phyloP scores from a whole-genome alignment of 2,113 vertebrate species.

The Phalacrocorax aristotelis region DNA sequence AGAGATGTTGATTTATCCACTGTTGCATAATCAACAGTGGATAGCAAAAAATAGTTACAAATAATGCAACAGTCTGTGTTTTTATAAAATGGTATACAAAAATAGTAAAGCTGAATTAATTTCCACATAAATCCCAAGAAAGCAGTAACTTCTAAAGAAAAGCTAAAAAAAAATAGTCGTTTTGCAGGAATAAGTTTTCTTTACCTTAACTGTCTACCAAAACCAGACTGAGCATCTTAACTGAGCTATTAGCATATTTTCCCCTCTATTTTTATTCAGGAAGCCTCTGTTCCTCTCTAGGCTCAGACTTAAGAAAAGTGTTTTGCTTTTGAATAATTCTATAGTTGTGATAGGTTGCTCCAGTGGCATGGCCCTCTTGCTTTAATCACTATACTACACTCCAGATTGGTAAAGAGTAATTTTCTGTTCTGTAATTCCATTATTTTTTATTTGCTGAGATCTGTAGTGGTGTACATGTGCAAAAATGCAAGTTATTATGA shows the following conservation, averaged over 20 bases:
- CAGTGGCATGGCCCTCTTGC: not conserved
- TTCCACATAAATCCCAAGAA: not conserved
- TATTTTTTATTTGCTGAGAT: not conserved
- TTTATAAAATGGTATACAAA: not conserved
- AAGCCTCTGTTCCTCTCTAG: not conserved
- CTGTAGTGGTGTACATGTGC: not conserved
- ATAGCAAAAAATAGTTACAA: not conserved
- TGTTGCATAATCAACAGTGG: not conserved
- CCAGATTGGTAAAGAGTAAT: not conserved
- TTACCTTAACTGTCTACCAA: not conserved
- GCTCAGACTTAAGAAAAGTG: not conserved
- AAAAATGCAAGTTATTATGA: not conserved
- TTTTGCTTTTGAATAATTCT: not conserved
- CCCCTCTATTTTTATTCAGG: not conserved
- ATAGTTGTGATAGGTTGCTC: not conserved
- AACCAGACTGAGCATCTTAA: not conserved
- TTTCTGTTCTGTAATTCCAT: not conserved
- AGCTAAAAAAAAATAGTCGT: not conserved
- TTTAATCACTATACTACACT: not conserved
- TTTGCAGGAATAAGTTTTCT: constrained; percentile 5
- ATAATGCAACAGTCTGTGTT: not conserved
- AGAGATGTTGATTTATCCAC: not conserved
- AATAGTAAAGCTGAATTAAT: constrained; percentile 22
- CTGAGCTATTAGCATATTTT: not conserved
- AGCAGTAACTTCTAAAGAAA: not conserved